Base-by-base conservation (phyloP, 1,140 invertebrate species). In the Zaprionus gabonicus region DNA sequence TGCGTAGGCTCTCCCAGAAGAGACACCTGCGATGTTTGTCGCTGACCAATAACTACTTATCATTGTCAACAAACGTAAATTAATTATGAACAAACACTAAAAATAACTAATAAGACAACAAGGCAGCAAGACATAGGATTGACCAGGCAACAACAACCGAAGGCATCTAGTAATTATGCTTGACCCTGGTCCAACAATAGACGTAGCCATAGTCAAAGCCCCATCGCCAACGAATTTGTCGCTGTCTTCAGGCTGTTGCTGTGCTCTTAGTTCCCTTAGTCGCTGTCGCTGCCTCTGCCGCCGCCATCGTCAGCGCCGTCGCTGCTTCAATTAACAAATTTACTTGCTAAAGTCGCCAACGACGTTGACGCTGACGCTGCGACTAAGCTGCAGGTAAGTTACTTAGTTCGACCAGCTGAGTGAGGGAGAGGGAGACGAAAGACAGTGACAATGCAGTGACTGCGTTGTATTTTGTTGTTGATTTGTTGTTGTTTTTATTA, bases 181-280 rank as follows among this genome's bases (percentile, higher is more conserved):
- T 88, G 85, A 90, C 85, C 85, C 85, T 88, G 85, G 85, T 82
- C 78, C 78, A 82, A 88, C 83, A 87, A 87, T 81, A 87, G 80
- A 58, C 76, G 60, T 38, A 73, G 49, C 36, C 76, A 46, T 56
- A 65, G 28, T 36, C 58, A 31, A 38, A 65, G 65, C 31, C 41
- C 59, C 66, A 83, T 56, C 76, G 60, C 59, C 74, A 53, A 59
- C 71, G 60, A 74, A 65, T 76, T 78, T 68, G 66, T 68, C 56
- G 63, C 62, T 67, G 76, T 69, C 64, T 73, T 77, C 56, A 67
- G 66, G 72, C 72, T 57, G 67, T 28, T 38, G 62, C 41, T 56
- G 41, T 25, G 5, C 36, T 38, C 36, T 15, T 6, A 9, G 41
- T 20, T 46, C n/a, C 41, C 41, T 17, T 6, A 27, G 17, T 44